Base-by-base conservation (phyloP, 2,888 invertebrate genomes). In the Ichneumoninae sp. region DNA sequence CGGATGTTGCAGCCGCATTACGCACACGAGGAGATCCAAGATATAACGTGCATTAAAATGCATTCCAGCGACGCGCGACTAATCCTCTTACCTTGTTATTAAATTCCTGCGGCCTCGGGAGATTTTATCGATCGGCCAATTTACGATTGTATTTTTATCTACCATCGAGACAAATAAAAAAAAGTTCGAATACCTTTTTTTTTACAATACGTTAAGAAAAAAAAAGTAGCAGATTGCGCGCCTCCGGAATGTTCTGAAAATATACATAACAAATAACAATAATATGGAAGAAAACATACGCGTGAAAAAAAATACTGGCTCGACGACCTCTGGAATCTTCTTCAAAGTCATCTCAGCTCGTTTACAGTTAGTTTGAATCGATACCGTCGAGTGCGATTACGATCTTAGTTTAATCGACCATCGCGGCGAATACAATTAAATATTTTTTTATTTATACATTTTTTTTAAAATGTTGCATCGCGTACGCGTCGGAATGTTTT, bases 11-110 rank as follows among this genome's bases (percentile, higher is more conserved):
- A 57, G 71, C 44, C 68, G 71, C 66, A 57, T 81, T 50, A 74
- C 65, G 40, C 36, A 54, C 63, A 47, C 44, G 44, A 47, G 44
- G 40, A 30, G 30, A 22, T 50, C 33, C 40, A 33, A 73, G 47
- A 22, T 71, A 50, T 81, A 19, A 16, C 80, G 74, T 50, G 68
- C 52, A 22, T 30, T 10, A 26, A 66, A 57, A 10, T 30, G 57
- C 26, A 65, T 22, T 44, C 40, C 73, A 40, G 30, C 33, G 1
- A 47, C 36, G 7, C 26, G 36, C 75, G 74, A 81, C 70, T 75
- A 81, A 81, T 81, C 19, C n/a, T 65, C 54, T 16, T 54, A 44
- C 13, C 65, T n/a, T 19, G 44, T 76, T 76, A 50, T 68, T 16
- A 63, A 69, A 73, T 57, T 36, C 36, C 44, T 44, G 13, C 63